Evolutionary conservation across 2,888 invertebrate genomes (phyloP), one percentile per base, ranked within the genome.

Genomic region (Agonopterix alstromeriana): DNA sequence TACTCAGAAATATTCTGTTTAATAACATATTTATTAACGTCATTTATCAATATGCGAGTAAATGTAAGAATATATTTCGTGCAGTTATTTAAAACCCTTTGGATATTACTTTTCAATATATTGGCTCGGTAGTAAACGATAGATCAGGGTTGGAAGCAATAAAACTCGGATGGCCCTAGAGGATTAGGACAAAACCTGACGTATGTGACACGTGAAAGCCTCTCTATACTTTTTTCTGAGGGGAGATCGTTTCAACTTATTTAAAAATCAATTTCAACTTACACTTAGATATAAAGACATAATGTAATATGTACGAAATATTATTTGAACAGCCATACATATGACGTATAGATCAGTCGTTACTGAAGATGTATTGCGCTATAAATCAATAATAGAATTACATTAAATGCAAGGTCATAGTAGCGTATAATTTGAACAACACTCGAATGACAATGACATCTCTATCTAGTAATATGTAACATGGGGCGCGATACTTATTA

Each of bases 181-280:
- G 84, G 84, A 85, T 87, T 84, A 84, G 76, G 73, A 69, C 76
- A 82, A 84, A 84, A 81, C 77, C 82, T 85, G 85, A 86, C 79
- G 70, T 77, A 87, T 85, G 87, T 78, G 87, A 83, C 85, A 75
- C 60, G 66, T 70, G 68, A 73, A 82, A 84, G 80, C 81, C 79
- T 82, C 73, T 73, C 74, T 65, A 70, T 78, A 73, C 67, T 77
- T 77, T 77, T 69, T 61, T 54, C 51, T 17, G 64, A 70, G 73
- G 82, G 81, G 77, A 72, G 61, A 58, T 53, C 59, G 58, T 57
- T 54, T 51, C 52, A 57, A 68, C 68, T 74, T 74, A 73, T 81
- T 82, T 78, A 77, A 85, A 83, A 84, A 82, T 77, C 82, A 82
- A 82, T 85, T 82, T 77, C 55, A 68, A 56, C 51, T 60, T 58